Percentiles rank a stretch among this genome's conserved stretches.
phyloP scores from a whole-genome alignment of 2,113 vertebrate genomes.

The Myotis lucifugus region DNA sequence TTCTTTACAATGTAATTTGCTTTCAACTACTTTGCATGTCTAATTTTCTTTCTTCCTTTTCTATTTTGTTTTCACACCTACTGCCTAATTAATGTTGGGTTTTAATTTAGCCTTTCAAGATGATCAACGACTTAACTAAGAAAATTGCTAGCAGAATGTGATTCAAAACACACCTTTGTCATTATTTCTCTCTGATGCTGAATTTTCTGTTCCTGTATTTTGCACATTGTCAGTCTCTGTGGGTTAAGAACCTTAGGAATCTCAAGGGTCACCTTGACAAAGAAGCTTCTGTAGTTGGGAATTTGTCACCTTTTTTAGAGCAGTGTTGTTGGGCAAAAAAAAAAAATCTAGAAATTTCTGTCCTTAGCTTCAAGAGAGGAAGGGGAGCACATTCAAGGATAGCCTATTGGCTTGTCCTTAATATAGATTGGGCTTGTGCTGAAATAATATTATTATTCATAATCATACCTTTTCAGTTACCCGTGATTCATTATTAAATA shows the following conservation, averaged over 20 bases:
- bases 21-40: not conserved
- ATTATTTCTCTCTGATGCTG: constrained; percentile 38
- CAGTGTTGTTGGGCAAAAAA: not conserved
- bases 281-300: constrained; percentile 29
- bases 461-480: constrained; percentile 25
- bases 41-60: constrained; percentile 41
- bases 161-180: not conserved
- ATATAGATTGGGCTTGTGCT: not conserved
- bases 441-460: constrained; percentile 35
- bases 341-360: not conserved
- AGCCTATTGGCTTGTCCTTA: not conserved
- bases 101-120: constrained; percentile 65
- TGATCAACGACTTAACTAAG: not conserved
- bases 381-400: not conserved
- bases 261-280: constrained; percentile 7
- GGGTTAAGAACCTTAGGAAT: constrained; percentile 9
- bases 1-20: constrained; percentile 42
- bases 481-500: constrained; percentile 25
- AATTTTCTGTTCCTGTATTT: not conserved
- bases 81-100: not conserved
- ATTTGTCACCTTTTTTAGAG: constrained; percentile 25
- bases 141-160: not conserved
- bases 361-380: not conserved
- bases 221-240: not conserved
- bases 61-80: constrained; percentile 58